Conservation (phyloP, 2,797 vertebrate species). For the Sitta carolinensis region DNA sequence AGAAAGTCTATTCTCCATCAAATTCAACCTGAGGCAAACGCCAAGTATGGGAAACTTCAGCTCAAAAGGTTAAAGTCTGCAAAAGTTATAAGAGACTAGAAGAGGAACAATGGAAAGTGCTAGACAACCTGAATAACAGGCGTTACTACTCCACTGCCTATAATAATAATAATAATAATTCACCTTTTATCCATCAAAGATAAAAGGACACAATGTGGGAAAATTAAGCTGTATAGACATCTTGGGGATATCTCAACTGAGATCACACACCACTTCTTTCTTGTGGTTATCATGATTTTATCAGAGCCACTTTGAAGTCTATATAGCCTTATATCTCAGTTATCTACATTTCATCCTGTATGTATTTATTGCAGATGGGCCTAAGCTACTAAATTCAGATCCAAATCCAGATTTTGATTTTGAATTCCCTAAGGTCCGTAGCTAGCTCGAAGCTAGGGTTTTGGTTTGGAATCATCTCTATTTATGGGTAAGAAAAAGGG, state of each 20-base stretch:
- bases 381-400: constrained; percentile 71
- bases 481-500: constrained; percentile 44
- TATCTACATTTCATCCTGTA: constrained; percentile 71
- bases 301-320: constrained; percentile 69
- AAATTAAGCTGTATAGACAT: constrained; percentile 70
- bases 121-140: constrained; percentile 70
- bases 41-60: constrained; percentile 37
- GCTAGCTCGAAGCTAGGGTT: constrained; percentile 52
- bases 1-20: background rate
- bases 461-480: constrained; percentile 46
- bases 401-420: constrained; percentile 70
- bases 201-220: constrained; percentile 71
- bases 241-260: constrained; percentile 68
- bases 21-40: constrained; percentile 29
- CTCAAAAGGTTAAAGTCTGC: constrained; percentile 11
- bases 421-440: constrained; percentile 62
- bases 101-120: constrained; percentile 57
- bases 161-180: constrained; percentile 61
- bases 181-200: constrained; percentile 70
- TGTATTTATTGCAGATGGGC: constrained; percentile 72
- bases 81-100: constrained; percentile 25
- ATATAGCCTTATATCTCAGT: constrained; percentile 69
- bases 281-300: constrained; percentile 71
- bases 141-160: constrained; percentile 54
- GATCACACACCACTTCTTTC: constrained; percentile 69